Evolutionary conservation across 2,797 vertebrate genomes (phyloP).

Genomic region (Tenualosa ilisha): DNA sequence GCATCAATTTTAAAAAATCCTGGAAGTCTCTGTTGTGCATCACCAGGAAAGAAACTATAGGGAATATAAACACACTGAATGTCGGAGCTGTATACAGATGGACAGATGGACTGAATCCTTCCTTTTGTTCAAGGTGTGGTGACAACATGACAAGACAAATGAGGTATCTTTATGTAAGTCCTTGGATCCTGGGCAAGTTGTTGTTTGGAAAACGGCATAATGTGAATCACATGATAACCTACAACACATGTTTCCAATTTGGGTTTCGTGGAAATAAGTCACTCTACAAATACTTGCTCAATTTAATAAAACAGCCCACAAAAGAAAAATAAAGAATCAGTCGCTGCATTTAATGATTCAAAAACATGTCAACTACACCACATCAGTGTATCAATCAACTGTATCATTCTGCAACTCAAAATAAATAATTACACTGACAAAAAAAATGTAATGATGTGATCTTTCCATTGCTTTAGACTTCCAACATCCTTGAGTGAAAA

Average conservation of each 20-base stretch:
- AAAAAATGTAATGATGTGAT: constrained; percentile 8
- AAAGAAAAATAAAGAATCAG: constrained; percentile 20
- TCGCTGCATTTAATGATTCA: constrained; percentile 11
- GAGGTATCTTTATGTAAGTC: not conserved
- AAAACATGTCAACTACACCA: constrained; percentile 20
- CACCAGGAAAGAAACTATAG: not conserved
- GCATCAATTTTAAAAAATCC: not conserved
- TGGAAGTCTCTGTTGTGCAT: not conserved
- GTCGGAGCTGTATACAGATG: not conserved
- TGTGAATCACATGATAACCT: constrained; percentile 5
- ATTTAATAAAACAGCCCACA: constrained; percentile 17
- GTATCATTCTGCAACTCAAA: constrained; percentile 12
- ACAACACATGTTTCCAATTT: constrained; percentile 16
- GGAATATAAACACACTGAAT: not conserved
- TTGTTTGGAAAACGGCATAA: constrained; percentile 5
- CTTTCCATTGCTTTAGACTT: constrained; percentile 8
- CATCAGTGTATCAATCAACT: constrained; percentile 19
- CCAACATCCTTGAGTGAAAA: constrained; percentile 1
- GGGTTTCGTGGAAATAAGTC: constrained; percentile 12
- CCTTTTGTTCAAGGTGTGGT: too few relatives aligned
- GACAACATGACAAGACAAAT: not conserved
- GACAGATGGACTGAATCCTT: too few relatives aligned
- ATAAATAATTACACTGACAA: not conserved
- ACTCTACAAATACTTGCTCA: constrained; percentile 16
- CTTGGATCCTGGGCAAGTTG: not conserved